Conservation (phyloP, 2,888 invertebrate species). For the Aplocera efformata region DNA sequence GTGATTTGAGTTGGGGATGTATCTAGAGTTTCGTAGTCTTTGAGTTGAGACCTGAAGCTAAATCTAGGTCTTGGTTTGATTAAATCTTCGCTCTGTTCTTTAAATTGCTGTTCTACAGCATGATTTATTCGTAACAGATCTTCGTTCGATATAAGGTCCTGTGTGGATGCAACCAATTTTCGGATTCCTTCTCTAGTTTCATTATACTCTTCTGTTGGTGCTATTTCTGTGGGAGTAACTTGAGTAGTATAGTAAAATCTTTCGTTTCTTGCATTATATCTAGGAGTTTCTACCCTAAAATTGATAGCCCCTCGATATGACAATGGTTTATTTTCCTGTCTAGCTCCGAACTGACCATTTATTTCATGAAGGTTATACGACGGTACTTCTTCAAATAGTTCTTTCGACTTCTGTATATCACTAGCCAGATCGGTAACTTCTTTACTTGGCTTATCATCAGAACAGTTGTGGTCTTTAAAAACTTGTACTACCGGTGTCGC, state of each 20-base stretch:
- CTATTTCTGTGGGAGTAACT: slow-evolving; percentile 33
- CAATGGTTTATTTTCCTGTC: slow-evolving; percentile 37
- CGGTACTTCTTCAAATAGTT: slow-evolving; percentile 42
- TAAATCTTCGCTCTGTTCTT: slow-evolving; percentile 52
- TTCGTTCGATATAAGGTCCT: slow-evolving; percentile 82
- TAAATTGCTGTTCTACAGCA: slow-evolving; percentile 56
- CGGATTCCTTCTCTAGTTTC: slow-evolving; percentile 57
- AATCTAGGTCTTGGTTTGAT: slow-evolving; percentile 53
- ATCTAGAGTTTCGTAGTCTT: slow-evolving; percentile 33
- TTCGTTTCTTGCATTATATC: slow-evolving; percentile 55
- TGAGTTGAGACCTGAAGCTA: slow-evolving; percentile 36
- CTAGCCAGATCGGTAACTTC: slow-evolving; percentile 35
- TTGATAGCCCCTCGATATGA: slow-evolving; percentile 48
- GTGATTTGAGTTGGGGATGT: slow-evolving; percentile 47
- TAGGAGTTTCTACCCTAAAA: slow-evolving; percentile 52
- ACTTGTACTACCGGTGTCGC: slow-evolving; percentile 54
- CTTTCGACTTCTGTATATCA: slow-evolving; percentile 42
- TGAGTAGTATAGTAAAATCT: slow-evolving; percentile 52
- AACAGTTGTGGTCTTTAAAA: slow-evolving; percentile 65
- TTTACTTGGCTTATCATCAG: slow-evolving; percentile 38
- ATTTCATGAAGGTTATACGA: slow-evolving; percentile 43
- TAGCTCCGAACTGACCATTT: slow-evolving; percentile 55
- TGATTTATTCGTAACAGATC: slow-evolving; percentile 83
- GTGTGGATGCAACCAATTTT: slow-evolving; percentile 79
- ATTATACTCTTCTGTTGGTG: slow-evolving; percentile 25